Evolutionary conservation across 2,113 vertebrate species (phyloP).

Genomic region (Silurus glanis): DNA sequence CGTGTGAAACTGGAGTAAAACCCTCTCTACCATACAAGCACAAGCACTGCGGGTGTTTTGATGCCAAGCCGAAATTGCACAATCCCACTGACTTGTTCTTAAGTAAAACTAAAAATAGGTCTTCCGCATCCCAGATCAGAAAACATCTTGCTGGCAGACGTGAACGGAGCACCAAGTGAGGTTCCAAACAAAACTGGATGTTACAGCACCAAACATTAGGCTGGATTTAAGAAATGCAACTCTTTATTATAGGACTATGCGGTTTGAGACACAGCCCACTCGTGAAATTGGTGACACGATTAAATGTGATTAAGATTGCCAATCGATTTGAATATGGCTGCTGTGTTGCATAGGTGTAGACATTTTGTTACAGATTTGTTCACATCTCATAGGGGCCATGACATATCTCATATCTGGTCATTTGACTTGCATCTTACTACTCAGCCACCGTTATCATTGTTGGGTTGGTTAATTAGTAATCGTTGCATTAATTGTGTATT

Average conservation of each 20-base stretch:
- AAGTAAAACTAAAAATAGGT: constrained; percentile 43
- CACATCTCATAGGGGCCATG: neutral
- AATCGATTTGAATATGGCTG: neutral
- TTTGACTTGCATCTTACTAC: neutral
- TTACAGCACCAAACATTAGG: neutral
- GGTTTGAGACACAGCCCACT: neutral
- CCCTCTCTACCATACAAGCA: constrained; percentile 20
- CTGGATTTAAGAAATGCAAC: neutral
- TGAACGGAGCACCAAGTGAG: constrained; percentile 2
- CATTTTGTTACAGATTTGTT: neutral
- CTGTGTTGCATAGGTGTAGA: neutral
- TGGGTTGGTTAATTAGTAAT: neutral
- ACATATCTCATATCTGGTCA: neutral
- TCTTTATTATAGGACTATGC: neutral
- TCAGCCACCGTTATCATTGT: neutral
- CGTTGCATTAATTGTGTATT: neutral
- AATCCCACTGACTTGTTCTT: constrained; percentile 9
- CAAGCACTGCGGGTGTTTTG: constrained; percentile 42
- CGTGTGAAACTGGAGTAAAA: constrained; percentile 36
- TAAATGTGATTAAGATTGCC: neutral
- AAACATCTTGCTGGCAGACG: constrained; percentile 28
- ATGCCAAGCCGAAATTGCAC: constrained; percentile 32
- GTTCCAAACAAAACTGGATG: neutral
- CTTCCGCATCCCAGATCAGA: constrained; percentile 19
- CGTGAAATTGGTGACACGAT: neutral